Evolutionary conservation across 2,113 vertebrate genomes (phyloP), one percentile per base, ranked within the genome.

Genomic region (Bubalus kerabau): DNA sequence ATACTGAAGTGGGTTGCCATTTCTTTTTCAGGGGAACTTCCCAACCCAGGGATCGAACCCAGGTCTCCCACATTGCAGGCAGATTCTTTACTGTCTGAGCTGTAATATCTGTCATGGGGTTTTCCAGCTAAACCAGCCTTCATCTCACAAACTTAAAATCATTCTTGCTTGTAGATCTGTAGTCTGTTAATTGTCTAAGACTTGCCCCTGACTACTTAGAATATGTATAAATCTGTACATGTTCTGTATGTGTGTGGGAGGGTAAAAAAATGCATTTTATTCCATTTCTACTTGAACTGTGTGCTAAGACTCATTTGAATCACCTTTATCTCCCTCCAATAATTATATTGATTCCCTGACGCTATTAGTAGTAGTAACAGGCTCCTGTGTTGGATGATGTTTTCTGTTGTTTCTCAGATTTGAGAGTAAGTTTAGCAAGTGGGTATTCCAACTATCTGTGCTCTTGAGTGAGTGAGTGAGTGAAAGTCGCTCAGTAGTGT

Each of bases 351-450:
- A 83, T 90, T 95, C 7, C 86, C 83, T 92, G 90, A 46, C 92
- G 71, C 13, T 91, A 28, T 40, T 87, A 59, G 71, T 54, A 86
- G 48, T 92, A 85, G 92, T 97, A 87, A 87, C 12, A 84, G 93
- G 40, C 13, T 17, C n/a, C 24, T 90, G 8, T 91, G n/a, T 59
- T 92, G 21, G 71, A 97, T 90, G 56, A 87, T 91, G 21, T 96
- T 96, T 97, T 97, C 50, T 90, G 15, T 97, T 93, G 87, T 96
- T 96, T 95, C 71, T 91, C 80, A 52, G n/a, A 17, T 82, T 95
- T 95, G 36, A 91, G 62, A 98, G 81, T 24, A 98, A 94, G 81
- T 87, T 95, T 97, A 95, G n/a, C 76, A 94, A 98, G 52, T 84
- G 88, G 50, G 56, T 91, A 95, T 10, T 67, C 59, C 89, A 80